A percentile compares a stretch with the other conserved stretches of the same genome.
phyloP scores from a whole-genome alignment of 2,113 vertebrate genomes.

The western clawed frog (Xenopus tropicalis) region DNA sequence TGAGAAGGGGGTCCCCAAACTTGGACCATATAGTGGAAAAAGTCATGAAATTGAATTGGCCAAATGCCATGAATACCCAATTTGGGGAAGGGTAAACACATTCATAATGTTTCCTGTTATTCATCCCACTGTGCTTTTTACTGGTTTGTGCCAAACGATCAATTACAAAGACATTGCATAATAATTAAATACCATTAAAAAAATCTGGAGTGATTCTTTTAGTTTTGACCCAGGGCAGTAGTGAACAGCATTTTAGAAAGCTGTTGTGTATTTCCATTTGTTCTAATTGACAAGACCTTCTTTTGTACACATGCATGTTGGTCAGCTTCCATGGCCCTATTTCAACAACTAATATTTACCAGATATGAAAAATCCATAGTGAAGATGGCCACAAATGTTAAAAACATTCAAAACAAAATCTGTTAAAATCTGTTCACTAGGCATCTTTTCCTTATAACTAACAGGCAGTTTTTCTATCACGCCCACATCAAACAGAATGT shows the following conservation, averaged over 20 bases:
- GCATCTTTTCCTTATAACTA: constrained; percentile 30
- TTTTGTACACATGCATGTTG: constrained; percentile 36
- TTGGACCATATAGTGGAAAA: no score
- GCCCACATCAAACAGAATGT: constrained; percentile 51
- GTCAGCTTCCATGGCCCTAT: constrained; percentile 34
- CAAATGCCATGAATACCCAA: no score
- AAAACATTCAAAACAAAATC: constrained; percentile 40
- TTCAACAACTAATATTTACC: constrained; percentile 43
- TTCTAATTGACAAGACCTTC: constrained; percentile 39
- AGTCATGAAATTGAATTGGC: no score
- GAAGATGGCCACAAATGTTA: constrained; percentile 32
- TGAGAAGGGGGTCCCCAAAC: no score
- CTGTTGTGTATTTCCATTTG: constrained; percentile 31
- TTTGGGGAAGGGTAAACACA: no score
- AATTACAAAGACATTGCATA: not conserved
- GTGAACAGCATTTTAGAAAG: constrained; percentile 42
- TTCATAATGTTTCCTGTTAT: not conserved
- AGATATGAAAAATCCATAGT: constrained; percentile 41
- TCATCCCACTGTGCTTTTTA: not conserved
- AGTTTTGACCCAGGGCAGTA: constrained; percentile 10
- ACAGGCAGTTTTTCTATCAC: constrained; percentile 48
- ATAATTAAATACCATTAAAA: not conserved
- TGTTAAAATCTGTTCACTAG: constrained; percentile 24
- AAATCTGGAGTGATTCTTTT: constrained; percentile 23
- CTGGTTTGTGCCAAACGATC: constrained; percentile 1